Evolutionary conservation across 2,797 vertebrate species (phyloP).

Genomic region (Siniperca obscura): DNA sequence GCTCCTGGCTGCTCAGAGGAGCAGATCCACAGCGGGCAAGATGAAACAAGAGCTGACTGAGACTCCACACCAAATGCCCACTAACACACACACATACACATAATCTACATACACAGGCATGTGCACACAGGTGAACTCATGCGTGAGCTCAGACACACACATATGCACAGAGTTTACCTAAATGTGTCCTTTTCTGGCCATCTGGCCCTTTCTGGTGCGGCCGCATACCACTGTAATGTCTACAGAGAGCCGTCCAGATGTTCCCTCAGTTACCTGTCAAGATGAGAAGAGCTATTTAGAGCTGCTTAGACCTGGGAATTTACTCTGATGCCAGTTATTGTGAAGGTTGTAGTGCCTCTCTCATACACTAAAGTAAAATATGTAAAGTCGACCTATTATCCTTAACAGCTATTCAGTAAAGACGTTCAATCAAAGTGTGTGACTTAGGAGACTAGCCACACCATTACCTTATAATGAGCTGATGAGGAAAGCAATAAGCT

Average conservation of each 20-base stretch:
- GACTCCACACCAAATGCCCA: constrained; percentile 44
- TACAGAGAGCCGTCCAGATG: constrained; percentile 73
- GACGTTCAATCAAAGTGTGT: constrained; percentile 37
- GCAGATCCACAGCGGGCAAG: constrained; percentile 39
- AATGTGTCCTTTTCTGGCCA: constrained; percentile 61
- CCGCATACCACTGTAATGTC: constrained; percentile 52
- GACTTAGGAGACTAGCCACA: constrained; percentile 30
- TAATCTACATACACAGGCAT: constrained; percentile 12
- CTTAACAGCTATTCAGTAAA: constrained; percentile 37
- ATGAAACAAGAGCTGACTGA: constrained; percentile 69
- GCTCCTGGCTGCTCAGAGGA: constrained; percentile 34
- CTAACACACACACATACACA: constrained; percentile 9
- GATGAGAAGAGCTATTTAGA: constrained; percentile 63
- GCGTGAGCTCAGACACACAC: constrained; percentile 22
- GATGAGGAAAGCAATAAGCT: constrained; percentile 36
- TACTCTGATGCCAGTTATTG: constrained; percentile 32
- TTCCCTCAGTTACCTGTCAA: constrained; percentile 70
- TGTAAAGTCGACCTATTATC: constrained; percentile 37
- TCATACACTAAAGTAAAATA: constrained; percentile 37
- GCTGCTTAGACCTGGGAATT: constrained; percentile 42
- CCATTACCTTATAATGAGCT: constrained; percentile 41
- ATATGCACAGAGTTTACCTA: constrained; percentile 43
- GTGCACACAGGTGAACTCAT: constrained; percentile 25
- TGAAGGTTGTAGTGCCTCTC: constrained; percentile 16
- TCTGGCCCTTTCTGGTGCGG: constrained; percentile 61